Conservation (phyloP, 2,797 vertebrate species). For the Lagorchestes hirsutus region DNA sequence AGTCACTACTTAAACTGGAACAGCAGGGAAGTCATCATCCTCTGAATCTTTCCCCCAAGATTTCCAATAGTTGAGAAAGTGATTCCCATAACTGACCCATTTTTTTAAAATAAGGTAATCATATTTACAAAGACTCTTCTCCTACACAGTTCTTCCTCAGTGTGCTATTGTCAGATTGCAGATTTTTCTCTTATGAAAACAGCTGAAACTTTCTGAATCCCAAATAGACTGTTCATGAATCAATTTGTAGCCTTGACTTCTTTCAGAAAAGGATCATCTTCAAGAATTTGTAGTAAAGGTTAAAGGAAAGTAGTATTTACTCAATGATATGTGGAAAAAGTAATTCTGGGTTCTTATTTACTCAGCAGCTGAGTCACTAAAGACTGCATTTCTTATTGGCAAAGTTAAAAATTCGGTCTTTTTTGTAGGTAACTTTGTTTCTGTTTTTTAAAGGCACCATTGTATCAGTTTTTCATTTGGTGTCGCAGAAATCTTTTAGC, state of each 20-base stretch:
- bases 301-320: slow-evolving; percentile 62
- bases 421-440: background rate
- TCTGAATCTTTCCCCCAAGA: background rate
- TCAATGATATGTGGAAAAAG: slow-evolving; percentile 2
- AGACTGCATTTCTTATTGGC: background rate
- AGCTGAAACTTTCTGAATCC: slow-evolving; percentile 35
- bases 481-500: background rate
- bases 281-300: slow-evolving; percentile 64
- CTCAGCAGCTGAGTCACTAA: slow-evolving; percentile 30
- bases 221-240: background rate
- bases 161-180: slow-evolving; percentile 11
- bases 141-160: background rate
- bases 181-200: slow-evolving; percentile 17
- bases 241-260: slow-evolving; percentile 49
- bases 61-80: background rate
- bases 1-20: background rate
- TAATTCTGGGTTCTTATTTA: slow-evolving; percentile 53
- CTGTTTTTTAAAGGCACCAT: background rate
- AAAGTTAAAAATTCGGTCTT: background rate
- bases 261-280: slow-evolving; percentile 66
- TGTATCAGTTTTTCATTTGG: background rate
- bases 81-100: background rate
- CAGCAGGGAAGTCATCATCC: background rate
- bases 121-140: background rate
- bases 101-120: background rate